Evolutionary conservation across 53 echinoderm and acorn worm species (phyloP), one percentile per base, ranked within the genome.

Genomic region (Apostichopus leukothele): DNA sequence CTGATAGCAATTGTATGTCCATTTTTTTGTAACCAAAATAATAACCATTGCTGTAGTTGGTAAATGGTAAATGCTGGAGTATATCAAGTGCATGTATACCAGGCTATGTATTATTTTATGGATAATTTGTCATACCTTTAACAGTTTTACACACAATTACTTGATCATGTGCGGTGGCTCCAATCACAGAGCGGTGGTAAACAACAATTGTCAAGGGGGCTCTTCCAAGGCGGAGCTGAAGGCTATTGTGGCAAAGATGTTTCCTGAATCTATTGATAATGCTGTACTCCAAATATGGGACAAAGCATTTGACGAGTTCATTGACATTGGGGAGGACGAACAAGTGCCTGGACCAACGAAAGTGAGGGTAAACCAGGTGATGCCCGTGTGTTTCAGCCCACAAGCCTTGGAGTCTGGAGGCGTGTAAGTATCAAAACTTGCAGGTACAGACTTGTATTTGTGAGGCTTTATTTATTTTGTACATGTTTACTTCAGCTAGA

Each of bases 241-340:
- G 13, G 74, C 6, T 7, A 23, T 23, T 23, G 22, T 27, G 21
- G 23, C 13, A 9, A 9, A 76, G 13, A 76, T 27, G 11, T 76
- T 67, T 67, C 67, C 14, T 11, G 5, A 23, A 27, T 21, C 12
- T 19, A 12, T 7, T 19, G 23, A 19, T 22, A 12, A 5, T 4
- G 20, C 9, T 19, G 27, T 76, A 7, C 5, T 76, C 10, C 27
- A 76, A 22, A 13, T 27, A 23, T 76, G 76, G 76, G 81, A 81
- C 26, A 21, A 52, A 54, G 53, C 14, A 10, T 81, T 55, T 55
- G 81, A 55, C 14, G 81, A 81, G 53, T 81, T 16, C 53, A 55
- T 53, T 5, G 81, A 81, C 81, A 81, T 81, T 16, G 53, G 6
- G 5, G 81, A 81, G 12, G 13, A 53, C n/a, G 81, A 81, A 10